These are phyloP conservation scores for Nemurella pictetii DNA, from an alignment of 2,888 invertebrate species.

Conservation along the genomic window DNA sequence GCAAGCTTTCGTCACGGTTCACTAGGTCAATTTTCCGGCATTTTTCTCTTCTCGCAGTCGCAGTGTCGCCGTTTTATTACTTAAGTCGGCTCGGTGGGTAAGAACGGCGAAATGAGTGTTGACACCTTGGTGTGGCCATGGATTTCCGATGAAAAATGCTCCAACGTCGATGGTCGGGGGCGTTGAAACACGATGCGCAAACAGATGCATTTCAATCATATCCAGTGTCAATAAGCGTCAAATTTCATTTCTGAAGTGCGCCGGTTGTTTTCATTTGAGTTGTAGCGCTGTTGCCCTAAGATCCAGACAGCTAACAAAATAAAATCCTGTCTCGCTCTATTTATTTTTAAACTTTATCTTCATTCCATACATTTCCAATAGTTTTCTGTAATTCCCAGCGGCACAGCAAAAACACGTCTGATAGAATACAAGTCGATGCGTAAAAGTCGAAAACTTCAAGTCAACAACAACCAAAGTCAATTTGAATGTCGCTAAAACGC, in stretches of 20 bases:
- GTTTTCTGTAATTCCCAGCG: not conserved
- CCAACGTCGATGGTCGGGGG: not conserved
- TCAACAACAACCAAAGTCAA: not conserved
- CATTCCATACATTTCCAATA: not conserved
- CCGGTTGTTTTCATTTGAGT: not conserved
- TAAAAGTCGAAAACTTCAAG: not conserved
- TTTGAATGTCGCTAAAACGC: not conserved
- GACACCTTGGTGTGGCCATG: not conserved
- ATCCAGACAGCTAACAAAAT: not conserved
- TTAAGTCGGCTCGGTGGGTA: not conserved
- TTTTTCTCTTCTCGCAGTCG: not conserved
- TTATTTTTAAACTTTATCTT: not conserved
- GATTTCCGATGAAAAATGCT: not conserved
- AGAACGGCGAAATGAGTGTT: not conserved
- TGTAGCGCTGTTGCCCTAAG: not conserved
- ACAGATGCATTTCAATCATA: not conserved
- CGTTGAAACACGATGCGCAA: not conserved
- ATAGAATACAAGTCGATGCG: not conserved
- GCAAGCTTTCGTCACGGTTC: constrained; percentile 4
- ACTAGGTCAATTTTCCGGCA: not conserved
- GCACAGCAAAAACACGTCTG: not conserved
- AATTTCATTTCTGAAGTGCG: not conserved
- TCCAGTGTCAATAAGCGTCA: not conserved
- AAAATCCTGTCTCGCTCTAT: not conserved
- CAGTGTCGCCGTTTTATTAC: not conserved